Evolutionary conservation across 2,888 invertebrate species (phyloP).

Genomic region (Ditula angustiorana): DNA sequence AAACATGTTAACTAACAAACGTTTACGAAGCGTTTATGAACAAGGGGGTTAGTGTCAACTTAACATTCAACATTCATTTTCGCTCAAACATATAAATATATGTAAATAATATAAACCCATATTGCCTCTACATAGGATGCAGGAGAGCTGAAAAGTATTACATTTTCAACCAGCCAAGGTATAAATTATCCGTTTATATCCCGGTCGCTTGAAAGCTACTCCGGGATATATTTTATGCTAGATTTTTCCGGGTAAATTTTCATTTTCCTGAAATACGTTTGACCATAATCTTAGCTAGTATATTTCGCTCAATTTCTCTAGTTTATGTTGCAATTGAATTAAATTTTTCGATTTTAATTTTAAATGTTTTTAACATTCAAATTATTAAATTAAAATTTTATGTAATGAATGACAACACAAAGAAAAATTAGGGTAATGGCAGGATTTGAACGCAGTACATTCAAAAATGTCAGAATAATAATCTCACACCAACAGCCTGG

Average conservation of each 20-base stretch:
- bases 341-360: no score
- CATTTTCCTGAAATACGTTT: neutral
- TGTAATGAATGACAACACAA: no score
- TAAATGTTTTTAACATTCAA: no score
- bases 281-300: neutral
- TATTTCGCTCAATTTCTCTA: neutral
- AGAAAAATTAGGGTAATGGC: no score
- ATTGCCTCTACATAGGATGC: neutral
- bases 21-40: no score
- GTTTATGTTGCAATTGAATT: neutral
- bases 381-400: no score
- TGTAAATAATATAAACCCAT: neutral
- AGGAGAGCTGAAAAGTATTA: neutral
- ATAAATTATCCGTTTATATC: neutral
- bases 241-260: neutral
- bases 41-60: no score
- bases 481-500: neutral
- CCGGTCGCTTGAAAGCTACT: neutral
- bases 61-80: neutral
- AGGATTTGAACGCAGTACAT: no score
- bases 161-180: neutral
- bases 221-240: neutral
- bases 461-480: no score
- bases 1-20: no score
- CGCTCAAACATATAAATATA: neutral